A percentile compares a stretch with the other conserved stretches of the same genome.
Conservation (phyloP, 2,888 invertebrate genomes). For the Glyphotaelius pellucidus region DNA sequence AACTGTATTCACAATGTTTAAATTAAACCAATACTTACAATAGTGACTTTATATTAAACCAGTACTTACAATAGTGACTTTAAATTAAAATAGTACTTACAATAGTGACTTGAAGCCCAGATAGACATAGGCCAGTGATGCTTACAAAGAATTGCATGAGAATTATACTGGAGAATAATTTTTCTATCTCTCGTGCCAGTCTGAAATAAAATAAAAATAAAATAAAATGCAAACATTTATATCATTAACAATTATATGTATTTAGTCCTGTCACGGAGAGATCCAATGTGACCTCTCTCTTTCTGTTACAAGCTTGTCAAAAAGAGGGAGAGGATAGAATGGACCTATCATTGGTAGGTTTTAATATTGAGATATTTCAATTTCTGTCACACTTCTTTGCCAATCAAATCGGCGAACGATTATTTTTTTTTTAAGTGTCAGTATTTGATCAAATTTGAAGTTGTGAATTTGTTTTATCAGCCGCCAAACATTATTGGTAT, state of each 20-base stretch:
- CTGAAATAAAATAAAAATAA: slow-evolving; percentile 38
- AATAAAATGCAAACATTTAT: not conserved
- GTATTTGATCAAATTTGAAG: not conserved
- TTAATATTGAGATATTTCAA: not conserved
- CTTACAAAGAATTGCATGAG: slow-evolving; percentile 55
- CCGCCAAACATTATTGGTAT: too few relatives aligned
- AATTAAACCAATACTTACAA: not conserved
- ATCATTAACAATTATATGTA: too few relatives aligned
- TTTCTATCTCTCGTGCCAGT: slow-evolving; percentile 46
- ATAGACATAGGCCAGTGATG: slow-evolving; percentile 45
- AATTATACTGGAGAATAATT: slow-evolving; percentile 52
- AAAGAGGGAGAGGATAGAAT: not conserved
- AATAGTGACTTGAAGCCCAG: slow-evolving; percentile 51
- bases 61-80: not conserved
- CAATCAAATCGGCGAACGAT: not conserved
- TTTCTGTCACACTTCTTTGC: not conserved
- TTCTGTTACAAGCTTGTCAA: not conserved
- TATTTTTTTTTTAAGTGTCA: too few relatives aligned
- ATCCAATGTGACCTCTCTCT: not conserved
- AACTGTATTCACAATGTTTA: too few relatives aligned
- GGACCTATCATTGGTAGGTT: not conserved
- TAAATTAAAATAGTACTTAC: not conserved
- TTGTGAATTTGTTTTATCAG: not conserved
- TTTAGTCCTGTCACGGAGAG: not conserved
- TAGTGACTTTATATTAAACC: not conserved